These are phyloP conservation scores for Apus apus DNA, from an alignment of 2,113 vertebrate genomes.

Conservation along the genomic window DNA sequence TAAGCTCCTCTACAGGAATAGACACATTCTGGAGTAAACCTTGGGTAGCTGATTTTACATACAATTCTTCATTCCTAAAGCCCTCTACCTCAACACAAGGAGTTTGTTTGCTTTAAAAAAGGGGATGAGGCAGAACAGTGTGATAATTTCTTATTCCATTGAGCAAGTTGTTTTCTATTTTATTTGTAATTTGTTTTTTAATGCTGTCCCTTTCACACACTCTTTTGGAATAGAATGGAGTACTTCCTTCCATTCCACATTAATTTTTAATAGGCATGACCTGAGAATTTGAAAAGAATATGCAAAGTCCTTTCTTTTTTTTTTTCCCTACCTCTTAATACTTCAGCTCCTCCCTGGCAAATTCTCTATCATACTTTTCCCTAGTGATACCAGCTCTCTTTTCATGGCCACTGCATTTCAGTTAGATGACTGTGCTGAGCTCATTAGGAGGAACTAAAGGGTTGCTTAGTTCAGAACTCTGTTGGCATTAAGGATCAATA, in stretches of 20 bases:
- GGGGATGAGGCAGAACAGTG: background rate
- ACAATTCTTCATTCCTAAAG: background rate
- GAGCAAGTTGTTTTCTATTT: background rate
- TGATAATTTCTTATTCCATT: background rate
- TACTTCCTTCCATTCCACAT: background rate
- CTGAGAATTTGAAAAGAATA: background rate
- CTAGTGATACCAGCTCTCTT: background rate
- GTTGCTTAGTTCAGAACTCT: background rate
- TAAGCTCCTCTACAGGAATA: background rate
- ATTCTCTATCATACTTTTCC: background rate
- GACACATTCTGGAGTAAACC: background rate
- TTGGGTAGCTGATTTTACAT: background rate
- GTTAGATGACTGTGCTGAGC: background rate
- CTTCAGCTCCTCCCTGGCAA: background rate
- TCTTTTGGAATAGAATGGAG: background rate
- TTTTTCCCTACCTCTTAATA: background rate
- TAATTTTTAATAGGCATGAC: background rate
- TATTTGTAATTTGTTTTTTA: background rate
- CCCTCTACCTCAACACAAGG: background rate
- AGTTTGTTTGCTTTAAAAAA: background rate
- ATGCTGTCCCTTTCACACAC: background rate
- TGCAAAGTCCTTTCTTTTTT: background rate
- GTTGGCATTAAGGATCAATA: conserved; percentile 39
- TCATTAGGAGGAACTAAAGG: background rate
- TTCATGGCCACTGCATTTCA: background rate